Percentiles rank a stretch among this genome's conserved stretches.
phyloP scores from a whole-genome alignment of 2,113 vertebrate species.

The Caloenas nicobarica region DNA sequence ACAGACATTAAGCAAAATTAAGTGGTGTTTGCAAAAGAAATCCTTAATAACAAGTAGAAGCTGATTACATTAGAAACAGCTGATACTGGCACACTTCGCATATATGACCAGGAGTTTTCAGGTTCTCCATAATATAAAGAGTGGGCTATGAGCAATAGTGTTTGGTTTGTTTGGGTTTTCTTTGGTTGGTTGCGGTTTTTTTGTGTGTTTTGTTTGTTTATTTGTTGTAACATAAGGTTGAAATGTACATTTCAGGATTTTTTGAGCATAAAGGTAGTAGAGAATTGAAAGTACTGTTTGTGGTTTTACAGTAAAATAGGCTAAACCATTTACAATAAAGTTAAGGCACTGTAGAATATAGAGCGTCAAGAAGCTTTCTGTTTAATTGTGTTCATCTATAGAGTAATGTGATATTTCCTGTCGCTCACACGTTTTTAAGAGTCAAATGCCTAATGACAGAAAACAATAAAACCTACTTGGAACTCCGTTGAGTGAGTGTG shows the following conservation, averaged over 20 bases:
- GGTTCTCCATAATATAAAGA: neutral
- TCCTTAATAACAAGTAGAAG: neutral
- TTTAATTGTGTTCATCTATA: neutral
- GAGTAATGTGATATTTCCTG: neutral
- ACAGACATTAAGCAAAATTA: neutral
- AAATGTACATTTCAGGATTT: neutral
- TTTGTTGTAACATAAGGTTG: fast-evolving
- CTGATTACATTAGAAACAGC: neutral
- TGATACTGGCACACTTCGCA: fast-evolving
- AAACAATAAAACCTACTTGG: neutral
- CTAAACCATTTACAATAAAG: fast-evolving
- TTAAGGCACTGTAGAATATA: neutral
- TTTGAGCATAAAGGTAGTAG: neutral
- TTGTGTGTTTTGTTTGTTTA: too few species aligned
- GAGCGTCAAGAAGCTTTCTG: neutral
- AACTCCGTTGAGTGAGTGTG: neutral
- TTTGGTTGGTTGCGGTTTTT: neutral
- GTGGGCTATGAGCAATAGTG: neutral
- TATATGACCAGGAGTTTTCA: neutral
- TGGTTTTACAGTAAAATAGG: neutral
- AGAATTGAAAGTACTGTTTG: neutral
- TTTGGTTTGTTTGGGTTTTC: neutral
- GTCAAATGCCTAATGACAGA: neutral
- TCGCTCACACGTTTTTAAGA: neutral
- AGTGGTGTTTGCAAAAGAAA: neutral